Percentiles rank a stretch among this genome's conserved stretches.
Evolutionary conservation across 2,113 vertebrate species (phyloP).

Genomic region (Nothobranchius furzeri): DNA sequence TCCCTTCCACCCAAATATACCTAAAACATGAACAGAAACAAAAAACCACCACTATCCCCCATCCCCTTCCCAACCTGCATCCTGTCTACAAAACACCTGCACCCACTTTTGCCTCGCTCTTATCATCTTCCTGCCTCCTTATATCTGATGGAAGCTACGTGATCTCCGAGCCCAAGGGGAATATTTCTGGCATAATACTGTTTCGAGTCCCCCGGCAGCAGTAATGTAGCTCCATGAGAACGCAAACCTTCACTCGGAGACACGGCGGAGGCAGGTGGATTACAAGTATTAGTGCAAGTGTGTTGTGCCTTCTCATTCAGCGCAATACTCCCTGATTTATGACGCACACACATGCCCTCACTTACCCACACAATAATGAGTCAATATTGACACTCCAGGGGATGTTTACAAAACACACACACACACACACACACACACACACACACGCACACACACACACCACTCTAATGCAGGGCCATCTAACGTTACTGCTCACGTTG

Average conservation of each 20-base stretch:
- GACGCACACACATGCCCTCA: slow-evolving; percentile 6
- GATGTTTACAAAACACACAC: slow-evolving; percentile 22
- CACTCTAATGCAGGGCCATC: slow-evolving; percentile 16
- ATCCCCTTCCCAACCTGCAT: slow-evolving; percentile 1
- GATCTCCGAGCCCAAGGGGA: not conserved
- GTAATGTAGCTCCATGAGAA: slow-evolving; percentile 31
- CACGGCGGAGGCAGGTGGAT: slow-evolving; percentile 63
- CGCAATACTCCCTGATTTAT: slow-evolving; percentile 50
- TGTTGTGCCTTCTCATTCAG: slow-evolving; percentile 43
- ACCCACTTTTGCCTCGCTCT: not conserved
- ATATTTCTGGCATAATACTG: slow-evolving; percentile 18
- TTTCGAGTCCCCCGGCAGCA: slow-evolving; percentile 5
- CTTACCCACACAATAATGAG: slow-evolving; percentile 19
- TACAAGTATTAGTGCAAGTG: slow-evolving; percentile 45
- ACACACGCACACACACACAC: slow-evolving; percentile 2
- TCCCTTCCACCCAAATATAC: slow-evolving; percentile 6
- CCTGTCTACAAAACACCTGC: not conserved
- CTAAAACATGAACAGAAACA: not conserved
- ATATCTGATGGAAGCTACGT: slow-evolving; percentile 11
- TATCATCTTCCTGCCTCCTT: not conserved
- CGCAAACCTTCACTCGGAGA: slow-evolving; percentile 37
- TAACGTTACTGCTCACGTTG: slow-evolving; percentile 57
- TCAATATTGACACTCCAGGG: slow-evolving; percentile 7
- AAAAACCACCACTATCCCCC: not conserved
- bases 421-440: no score